Evolutionary conservation across 2,113 vertebrate genomes (phyloP).

Genomic region (Dicerorhinus sumatrensis): DNA sequence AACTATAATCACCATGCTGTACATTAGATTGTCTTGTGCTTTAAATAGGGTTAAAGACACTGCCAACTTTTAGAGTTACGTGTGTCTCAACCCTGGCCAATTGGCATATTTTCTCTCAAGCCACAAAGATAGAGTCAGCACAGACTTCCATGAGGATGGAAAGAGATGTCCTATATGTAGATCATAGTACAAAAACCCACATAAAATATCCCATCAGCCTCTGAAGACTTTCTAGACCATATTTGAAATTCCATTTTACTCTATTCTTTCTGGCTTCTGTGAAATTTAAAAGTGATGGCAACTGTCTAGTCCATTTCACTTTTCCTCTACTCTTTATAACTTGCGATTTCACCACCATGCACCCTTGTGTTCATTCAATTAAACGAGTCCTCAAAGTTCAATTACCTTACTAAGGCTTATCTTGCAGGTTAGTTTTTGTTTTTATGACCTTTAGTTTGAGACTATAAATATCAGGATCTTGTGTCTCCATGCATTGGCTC

Average conservation of each 20-base stretch:
- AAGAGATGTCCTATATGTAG: neutral
- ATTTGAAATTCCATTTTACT: constrained; percentile 14
- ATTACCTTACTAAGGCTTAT: neutral
- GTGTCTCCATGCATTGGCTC: neutral
- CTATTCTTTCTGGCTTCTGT: neutral
- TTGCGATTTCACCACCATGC: neutral
- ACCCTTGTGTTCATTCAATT: neutral
- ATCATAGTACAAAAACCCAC: neutral
- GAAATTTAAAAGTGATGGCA: neutral
- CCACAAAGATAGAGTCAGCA: neutral
- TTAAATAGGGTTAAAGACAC: neutral
- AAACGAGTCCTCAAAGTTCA: neutral
- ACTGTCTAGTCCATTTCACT: neutral
- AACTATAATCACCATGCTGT: neutral
- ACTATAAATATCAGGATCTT: neutral
- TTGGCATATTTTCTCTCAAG: neutral
- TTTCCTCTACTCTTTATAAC: neutral
- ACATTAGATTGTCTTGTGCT: neutral
- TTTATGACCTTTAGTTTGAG: neutral
- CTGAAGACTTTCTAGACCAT: neutral
- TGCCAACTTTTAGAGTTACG: neutral
- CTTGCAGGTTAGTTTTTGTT: neutral
- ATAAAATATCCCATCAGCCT: neutral
- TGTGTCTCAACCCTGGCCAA: neutral
- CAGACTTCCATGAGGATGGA: neutral